Percentiles rank a stretch among this genome's conserved stretches.
Evolutionary conservation across 2,113 vertebrate genomes (phyloP).

Genomic region (Leptobrachium leishanense): DNA sequence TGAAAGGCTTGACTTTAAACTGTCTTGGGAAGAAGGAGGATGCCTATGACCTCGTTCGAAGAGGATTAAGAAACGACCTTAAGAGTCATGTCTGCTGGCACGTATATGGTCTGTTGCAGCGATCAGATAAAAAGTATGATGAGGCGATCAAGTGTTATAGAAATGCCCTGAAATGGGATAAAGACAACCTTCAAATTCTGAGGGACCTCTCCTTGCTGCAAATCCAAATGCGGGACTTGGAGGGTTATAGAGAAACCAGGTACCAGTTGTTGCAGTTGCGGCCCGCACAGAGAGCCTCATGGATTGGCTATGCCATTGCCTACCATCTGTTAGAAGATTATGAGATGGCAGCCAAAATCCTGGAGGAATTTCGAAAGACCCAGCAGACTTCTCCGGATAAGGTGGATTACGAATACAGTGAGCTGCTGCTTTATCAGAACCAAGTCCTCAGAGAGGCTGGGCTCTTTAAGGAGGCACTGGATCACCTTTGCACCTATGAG

Average conservation of each 20-base stretch:
- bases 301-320: conserved; percentile 98
- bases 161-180: conserved; percentile 97
- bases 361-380: conserved; percentile 98
- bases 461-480: conserved; percentile 89
- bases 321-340: conserved; percentile 97
- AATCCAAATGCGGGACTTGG: conserved; percentile 97
- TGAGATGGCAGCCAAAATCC: conserved; percentile 97
- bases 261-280: conserved; percentile 94
- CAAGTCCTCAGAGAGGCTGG: conserved; percentile 95
- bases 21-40: conserved; percentile 98
- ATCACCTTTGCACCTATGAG: conserved; percentile 92
- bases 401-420: conserved; percentile 98
- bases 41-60: conserved; percentile 93
- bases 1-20: conserved; percentile 97
- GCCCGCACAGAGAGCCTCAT: conserved; percentile 93
- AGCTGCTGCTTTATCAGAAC: conserved; percentile 95
- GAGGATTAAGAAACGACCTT: conserved; percentile 94
- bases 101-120: conserved; percentile 92
- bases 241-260: conserved; percentile 96
- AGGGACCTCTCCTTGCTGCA: conserved; percentile 93
- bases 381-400: conserved; percentile 98
- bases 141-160: conserved; percentile 98
- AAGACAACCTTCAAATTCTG: conserved; percentile 97
- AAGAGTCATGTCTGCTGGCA: conserved; percentile 99
- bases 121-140: conserved; percentile 96